Evolutionary conservation across 1,140 invertebrate species (phyloP).

Genomic region (Rhyacophila brunnea): DNA sequence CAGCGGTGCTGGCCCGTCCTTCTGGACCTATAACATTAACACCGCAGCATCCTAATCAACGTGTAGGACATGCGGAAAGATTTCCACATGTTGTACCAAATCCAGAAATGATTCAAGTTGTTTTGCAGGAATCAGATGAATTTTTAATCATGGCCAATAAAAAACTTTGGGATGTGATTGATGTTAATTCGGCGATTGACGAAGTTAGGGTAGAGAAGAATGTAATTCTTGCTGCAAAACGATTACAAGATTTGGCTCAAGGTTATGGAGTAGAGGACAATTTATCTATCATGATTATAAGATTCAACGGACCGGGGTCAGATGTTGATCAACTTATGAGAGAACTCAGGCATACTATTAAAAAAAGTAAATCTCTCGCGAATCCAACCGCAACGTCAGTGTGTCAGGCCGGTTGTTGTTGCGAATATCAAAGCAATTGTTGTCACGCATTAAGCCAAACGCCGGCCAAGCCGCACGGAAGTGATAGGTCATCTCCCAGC

Average conservation of each 20-base stretch:
- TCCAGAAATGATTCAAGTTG: slow-evolving; percentile 71
- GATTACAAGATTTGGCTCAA: slow-evolving; percentile 78
- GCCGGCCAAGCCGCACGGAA: slow-evolving; percentile 49
- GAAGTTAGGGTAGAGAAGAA: slow-evolving; percentile 74
- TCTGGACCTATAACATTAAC: slow-evolving; percentile 60
- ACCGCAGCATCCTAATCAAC: slow-evolving; percentile 55
- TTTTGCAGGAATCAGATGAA: slow-evolving; percentile 76
- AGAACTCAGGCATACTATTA: slow-evolving; percentile 70
- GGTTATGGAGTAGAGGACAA: slow-evolving; percentile 80
- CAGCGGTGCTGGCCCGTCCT: slow-evolving; percentile 66
- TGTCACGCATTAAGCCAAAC: slow-evolving; percentile 53
- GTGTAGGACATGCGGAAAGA: slow-evolving; percentile 63
- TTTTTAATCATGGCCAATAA: slow-evolving; percentile 78
- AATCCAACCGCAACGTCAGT: slow-evolving; percentile 48
- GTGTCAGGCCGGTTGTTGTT: slow-evolving; percentile 63
- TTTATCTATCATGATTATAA: slow-evolving; percentile 73
- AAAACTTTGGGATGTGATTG: slow-evolving; percentile 75
- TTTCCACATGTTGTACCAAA: slow-evolving; percentile 69
- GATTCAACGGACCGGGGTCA: slow-evolving; percentile 62
- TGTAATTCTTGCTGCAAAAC: slow-evolving; percentile 75
- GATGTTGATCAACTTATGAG: slow-evolving; percentile 74
- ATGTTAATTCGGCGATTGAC: slow-evolving; percentile 68
- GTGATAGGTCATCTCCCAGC: slow-evolving; percentile 75
- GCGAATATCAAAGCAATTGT: slow-evolving; percentile 61
- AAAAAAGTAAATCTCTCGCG: slow-evolving; percentile 50